Conservation (phyloP, 1,140 invertebrate genomes). For the Elymnias hypermnestra region DNA sequence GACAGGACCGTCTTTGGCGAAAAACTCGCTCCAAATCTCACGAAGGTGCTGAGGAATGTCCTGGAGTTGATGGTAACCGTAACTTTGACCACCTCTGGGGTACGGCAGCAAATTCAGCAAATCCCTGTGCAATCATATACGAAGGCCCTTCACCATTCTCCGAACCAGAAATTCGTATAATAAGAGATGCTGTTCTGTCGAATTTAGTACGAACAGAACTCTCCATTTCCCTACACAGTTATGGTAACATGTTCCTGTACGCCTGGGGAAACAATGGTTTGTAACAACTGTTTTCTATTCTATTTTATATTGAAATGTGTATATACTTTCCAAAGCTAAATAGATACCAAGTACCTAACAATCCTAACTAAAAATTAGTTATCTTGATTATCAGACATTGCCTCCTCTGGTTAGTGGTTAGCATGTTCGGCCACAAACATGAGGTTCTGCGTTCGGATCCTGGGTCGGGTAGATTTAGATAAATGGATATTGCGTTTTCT, state of each 20-base stretch:
- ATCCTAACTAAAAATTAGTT: no score
- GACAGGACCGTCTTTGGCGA: constrained; percentile 75
- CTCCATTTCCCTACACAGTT: constrained; percentile 84
- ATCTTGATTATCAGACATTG: not conserved
- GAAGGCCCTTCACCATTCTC: constrained; percentile 83
- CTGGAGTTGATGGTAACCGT: constrained; percentile 77
- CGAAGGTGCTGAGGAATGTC: constrained; percentile 43
- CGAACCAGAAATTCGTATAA: constrained; percentile 80
- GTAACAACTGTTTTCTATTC: constrained; percentile 4
- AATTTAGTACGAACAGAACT: constrained; percentile 76
- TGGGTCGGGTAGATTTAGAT: no score
- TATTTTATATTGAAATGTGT: no score
- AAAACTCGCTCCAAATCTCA: constrained; percentile 67
- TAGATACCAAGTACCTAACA: no score
- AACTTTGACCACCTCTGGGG: constrained; percentile 78
- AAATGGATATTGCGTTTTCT: not conserved
- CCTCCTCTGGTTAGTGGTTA: not conserved
- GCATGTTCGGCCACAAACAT: no score
- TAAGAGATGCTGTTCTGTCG: constrained; percentile 67
- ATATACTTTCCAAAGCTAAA: no score
- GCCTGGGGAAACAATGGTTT: constrained; percentile 84
- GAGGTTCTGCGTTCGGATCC: not conserved
- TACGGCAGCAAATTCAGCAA: constrained; percentile 70
- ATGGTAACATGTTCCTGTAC: constrained; percentile 81
- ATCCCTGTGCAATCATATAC: constrained; percentile 84